Percentiles rank a stretch among this genome's conserved stretches.
Conservation (phyloP, 1,140 invertebrate species). For the Macrosteles quadrilineatus region DNA sequence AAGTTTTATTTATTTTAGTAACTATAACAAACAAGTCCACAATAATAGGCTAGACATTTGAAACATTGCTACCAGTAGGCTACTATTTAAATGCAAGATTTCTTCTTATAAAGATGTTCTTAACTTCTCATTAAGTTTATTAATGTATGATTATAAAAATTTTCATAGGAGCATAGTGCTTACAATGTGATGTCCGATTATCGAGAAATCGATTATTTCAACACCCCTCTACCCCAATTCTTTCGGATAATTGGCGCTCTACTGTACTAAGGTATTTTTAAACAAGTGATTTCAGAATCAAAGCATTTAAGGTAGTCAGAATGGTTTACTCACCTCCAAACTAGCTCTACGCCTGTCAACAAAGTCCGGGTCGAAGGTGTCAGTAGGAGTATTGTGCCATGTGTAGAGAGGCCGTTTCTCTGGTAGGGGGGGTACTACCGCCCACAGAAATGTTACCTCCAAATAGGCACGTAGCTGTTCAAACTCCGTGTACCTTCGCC, state of each 20-base stretch:
- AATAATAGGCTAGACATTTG: too few relatives aligned
- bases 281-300: too few relatives aligned
- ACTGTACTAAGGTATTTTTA: too few relatives aligned
- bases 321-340: slow-evolving; percentile 62
- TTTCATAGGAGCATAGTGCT: too few relatives aligned
- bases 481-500: slow-evolving; percentile 84
- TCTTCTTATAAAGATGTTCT: too few relatives aligned
- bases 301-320: too few relatives aligned
- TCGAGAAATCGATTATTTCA: background rate
- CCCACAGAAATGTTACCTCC: slow-evolving; percentile 72
- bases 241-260: too few relatives aligned
- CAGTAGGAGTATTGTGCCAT: slow-evolving; percentile 76
- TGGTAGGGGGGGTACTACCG: slow-evolving; percentile 77
- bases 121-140: too few relatives aligned
- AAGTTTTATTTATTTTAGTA: slow-evolving; percentile 34
- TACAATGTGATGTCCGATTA: slow-evolving; percentile 22
- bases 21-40: too few relatives aligned
- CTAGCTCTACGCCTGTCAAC: slow-evolving; percentile 76
- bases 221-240: background rate
- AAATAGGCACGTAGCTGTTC: slow-evolving; percentile 76
- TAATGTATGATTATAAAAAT: too few relatives aligned
- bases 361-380: slow-evolving; percentile 85
- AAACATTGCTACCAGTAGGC: too few relatives aligned
- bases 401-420: slow-evolving; percentile 79
- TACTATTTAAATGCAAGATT: too few relatives aligned